phyloP scores from a whole-genome alignment of 2,888 invertebrate genomes.

The Gisinianus flammeolus region DNA sequence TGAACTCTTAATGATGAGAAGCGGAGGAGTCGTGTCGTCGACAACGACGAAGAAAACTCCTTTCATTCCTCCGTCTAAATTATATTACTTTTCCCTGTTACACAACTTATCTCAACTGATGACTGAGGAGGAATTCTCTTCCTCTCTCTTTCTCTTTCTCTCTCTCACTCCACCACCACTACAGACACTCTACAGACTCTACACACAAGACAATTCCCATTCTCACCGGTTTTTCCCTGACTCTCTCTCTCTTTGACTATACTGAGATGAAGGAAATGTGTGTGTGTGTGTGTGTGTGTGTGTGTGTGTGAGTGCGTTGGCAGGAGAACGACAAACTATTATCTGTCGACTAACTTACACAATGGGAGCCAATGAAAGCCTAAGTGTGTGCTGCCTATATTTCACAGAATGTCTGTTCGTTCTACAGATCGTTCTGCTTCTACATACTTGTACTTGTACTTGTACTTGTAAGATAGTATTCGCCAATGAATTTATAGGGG shows the following conservation, averaged over 20 bases:
- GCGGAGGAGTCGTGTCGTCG: background rate
- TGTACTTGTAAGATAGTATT: background rate
- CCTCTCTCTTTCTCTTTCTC: background rate
- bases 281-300: background rate
- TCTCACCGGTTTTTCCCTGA: background rate
- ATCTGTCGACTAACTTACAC: background rate
- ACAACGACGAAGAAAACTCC: background rate
- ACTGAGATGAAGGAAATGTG: background rate
- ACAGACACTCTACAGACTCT: too few relatives aligned
- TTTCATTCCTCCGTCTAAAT: constrained; percentile 11
- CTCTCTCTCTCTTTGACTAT: too few relatives aligned
- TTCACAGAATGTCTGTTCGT: background rate
- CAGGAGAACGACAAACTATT: background rate
- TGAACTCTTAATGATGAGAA: background rate
- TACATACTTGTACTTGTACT: background rate
- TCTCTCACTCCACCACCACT: too few relatives aligned
- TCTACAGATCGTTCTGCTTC: background rate
- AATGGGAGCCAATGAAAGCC: constrained; percentile 9
- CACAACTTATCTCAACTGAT: constrained; percentile 17
- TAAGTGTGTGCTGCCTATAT: background rate
- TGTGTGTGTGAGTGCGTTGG: background rate
- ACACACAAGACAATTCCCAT: background rate
- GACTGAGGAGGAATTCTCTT: background rate
- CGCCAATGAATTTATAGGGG: too few relatives aligned
- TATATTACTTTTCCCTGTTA: constrained; percentile 41